Conservation (phyloP, 2,113 vertebrate species). For the Phoxinus phoxinus region DNA sequence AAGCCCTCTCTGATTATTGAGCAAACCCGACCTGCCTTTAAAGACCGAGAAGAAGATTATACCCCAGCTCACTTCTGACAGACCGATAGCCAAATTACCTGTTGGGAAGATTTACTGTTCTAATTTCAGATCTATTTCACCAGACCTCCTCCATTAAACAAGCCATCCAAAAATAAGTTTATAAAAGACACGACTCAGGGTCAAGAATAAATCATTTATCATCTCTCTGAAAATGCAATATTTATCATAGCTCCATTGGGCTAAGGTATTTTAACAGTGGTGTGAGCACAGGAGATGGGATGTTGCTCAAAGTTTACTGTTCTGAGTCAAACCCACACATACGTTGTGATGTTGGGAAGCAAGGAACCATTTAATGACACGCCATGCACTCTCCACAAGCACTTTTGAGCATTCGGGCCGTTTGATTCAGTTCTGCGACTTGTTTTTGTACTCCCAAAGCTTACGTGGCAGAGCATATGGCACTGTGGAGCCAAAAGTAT, state of each 20-base stretch:
- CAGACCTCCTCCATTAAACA: conserved; percentile 5
- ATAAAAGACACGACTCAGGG: conserved; percentile 20
- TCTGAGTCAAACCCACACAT: neutral
- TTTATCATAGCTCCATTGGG: conserved; percentile 20
- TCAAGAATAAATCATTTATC: conserved; percentile 40
- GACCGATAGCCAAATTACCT: conserved; percentile 17
- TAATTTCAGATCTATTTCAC: conserved; percentile 40
- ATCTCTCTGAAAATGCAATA: conserved; percentile 26
- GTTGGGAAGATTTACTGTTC: conserved; percentile 36
- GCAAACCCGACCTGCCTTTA: neutral
- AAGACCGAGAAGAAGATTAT: conserved; percentile 33
- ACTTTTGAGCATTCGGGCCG: neutral
- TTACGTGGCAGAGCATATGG: conserved; percentile 16
- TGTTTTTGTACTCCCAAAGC: conserved; percentile 12
- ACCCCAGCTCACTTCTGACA: conserved; percentile 17
- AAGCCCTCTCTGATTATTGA: neutral
- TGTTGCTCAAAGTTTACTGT: neutral
- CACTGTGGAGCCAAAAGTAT: conserved; percentile 6
- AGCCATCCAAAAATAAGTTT: conserved; percentile 12
- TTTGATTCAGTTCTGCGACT: neutral
- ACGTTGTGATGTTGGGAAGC: neutral
- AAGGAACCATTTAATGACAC: neutral
- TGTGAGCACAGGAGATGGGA: neutral
- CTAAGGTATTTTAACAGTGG: neutral
- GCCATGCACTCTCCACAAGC: neutral